Evolutionary conservation across 2,113 vertebrate genomes (phyloP), one percentile per base, ranked within the genome.

Genomic region (Ovis canadensis): DNA sequence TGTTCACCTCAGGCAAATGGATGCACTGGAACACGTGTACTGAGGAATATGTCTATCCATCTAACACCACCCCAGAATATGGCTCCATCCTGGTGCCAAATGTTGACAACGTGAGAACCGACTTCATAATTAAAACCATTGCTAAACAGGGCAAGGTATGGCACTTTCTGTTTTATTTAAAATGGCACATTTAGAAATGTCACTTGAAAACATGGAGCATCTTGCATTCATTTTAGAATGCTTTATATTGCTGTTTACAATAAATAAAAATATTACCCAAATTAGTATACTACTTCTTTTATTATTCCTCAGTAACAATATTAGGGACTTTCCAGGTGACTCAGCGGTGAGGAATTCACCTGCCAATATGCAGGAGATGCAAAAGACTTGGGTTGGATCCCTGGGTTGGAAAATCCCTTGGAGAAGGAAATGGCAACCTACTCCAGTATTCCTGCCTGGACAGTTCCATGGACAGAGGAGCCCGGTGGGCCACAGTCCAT

Each of bases 41-140:
- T n/a, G 99, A 99, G 93, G 99, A 99, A 33, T 99, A 99, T 7
- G n/a, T 99, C 21, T 99, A 99, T 96, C 99, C 99, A 0, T 96
- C 98, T 2, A 98, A 99, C 48, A 83, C 96, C 77, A 99, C 98
- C 29, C 99, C 99, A 57, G 99, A 99, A 19, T 99, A 99, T 62
- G 94, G 98, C 96, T 99, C 99, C 80, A 99, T 99, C 97, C 98
- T 99, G 97, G 99, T 99, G 33, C 99, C 99, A 85, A 99, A 99
- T 96, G 99, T 99, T 40, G 99, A 99, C 98, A 99, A 99, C 0
- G 99, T 99, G 94, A 99, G 99, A 96, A 99, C 99, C 12, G 99
- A 99, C 97, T 99, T 99, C 97, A 99, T 99, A 57, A 99, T 99
- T 93, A 99, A 99, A 97, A 99, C 99, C 74, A 99, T 99, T 0